A percentile compares a stretch with the other conserved stretches of the same genome.
These are phyloP conservation scores for Mus minutoides DNA, from an alignment of 2,797 vertebrate genomes.

Conservation along the genomic window DNA sequence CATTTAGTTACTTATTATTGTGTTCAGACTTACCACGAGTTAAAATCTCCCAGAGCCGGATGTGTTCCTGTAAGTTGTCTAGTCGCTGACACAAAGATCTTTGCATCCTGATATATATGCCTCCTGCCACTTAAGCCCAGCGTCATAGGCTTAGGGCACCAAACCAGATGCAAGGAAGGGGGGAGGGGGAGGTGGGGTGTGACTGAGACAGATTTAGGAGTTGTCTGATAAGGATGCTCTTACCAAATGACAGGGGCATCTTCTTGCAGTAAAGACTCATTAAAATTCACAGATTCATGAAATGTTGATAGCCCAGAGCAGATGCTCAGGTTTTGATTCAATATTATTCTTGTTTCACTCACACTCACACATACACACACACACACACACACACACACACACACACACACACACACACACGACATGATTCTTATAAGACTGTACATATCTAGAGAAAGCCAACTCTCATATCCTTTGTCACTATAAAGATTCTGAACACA, in stretches of 20 bases:
- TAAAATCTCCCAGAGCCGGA: constrained; percentile 79
- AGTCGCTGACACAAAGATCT: constrained; percentile 42
- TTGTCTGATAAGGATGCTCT: not conserved
- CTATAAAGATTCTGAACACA: not conserved
- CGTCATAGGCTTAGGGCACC: constrained; percentile 65
- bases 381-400: not conserved
- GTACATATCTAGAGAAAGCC: not conserved
- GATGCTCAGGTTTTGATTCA: not conserved
- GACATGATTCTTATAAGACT: not conserved
- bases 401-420: not conserved
- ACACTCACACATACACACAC: too few species aligned
- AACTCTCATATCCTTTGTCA: not conserved
- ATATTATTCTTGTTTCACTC: not conserved
- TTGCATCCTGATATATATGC: constrained; percentile 67
- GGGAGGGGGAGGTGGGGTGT: not conserved
- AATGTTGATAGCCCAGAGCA: not conserved
- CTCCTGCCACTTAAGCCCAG: constrained; percentile 65
- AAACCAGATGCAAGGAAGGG: not conserved
- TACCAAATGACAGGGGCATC: not conserved
- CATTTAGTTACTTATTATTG: not conserved
- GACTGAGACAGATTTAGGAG: not conserved
- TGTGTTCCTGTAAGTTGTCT: constrained; percentile 73
- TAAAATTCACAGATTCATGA: not conserved
- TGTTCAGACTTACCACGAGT: constrained; percentile 9
- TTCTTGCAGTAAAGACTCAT: not conserved